These are phyloP conservation scores for Eueides isabella DNA, from an alignment of 1,140 invertebrate genomes.

Conservation along the genomic window DNA sequence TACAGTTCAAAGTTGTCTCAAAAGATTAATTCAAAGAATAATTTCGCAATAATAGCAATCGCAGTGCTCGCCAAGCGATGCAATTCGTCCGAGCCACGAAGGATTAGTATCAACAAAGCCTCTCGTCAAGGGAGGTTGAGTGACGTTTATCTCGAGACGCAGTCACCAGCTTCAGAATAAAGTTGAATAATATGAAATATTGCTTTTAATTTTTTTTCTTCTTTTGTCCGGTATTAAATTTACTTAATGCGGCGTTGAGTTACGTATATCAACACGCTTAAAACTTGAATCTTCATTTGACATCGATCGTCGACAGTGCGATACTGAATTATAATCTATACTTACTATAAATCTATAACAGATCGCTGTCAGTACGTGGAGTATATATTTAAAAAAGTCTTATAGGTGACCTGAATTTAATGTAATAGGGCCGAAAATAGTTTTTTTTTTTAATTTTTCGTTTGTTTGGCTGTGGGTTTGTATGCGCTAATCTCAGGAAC, in stretches of 20 bases:
- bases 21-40: conserved; percentile 6
- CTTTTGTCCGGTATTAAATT: neutral
- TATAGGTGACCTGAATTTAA: too few relatives aligned
- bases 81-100: conserved; percentile 9
- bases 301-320: too few relatives aligned
- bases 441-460: too few relatives aligned
- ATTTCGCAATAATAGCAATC: conserved; percentile 15
- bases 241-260: neutral
- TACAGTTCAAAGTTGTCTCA: too few relatives aligned
- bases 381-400: too few relatives aligned
- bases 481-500: too few relatives aligned
- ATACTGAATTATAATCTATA: too few relatives aligned
- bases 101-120: conserved; percentile 28
- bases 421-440: too few relatives aligned
- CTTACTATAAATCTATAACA: too few relatives aligned
- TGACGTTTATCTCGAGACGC: conserved; percentile 28
- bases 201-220: neutral
- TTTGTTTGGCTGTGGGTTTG: too few relatives aligned
- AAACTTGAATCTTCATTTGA: too few relatives aligned
- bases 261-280: neutral
- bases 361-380: too few relatives aligned
- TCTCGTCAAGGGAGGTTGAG: conserved; percentile 17
- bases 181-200: conserved; percentile 4
- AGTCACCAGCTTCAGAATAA: conserved; percentile 15
- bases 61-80: conserved; percentile 7